Evolutionary conservation across 1,140 invertebrate genomes (phyloP).

Genomic region (Diachasmimorpha longicaudata): DNA sequence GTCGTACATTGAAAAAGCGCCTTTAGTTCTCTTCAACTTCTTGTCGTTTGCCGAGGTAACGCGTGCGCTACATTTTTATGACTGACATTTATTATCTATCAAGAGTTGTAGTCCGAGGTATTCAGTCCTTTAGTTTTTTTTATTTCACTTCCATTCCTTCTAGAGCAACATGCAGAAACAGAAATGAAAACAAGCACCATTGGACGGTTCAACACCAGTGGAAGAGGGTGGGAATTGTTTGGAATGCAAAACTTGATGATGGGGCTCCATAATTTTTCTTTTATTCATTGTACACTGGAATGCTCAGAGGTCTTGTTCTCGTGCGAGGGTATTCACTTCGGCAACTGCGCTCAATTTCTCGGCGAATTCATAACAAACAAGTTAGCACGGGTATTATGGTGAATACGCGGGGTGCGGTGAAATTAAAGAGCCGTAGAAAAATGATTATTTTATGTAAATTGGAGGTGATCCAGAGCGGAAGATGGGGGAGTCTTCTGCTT

Average conservation of each 20-base stretch:
- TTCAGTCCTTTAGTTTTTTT: background rate
- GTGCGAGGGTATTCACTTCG: background rate
- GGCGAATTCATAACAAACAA: background rate
- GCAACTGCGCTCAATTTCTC: background rate
- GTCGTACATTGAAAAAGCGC: no score
- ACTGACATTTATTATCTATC: constrained; percentile 19
- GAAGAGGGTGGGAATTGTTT: background rate
- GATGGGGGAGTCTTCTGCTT: background rate
- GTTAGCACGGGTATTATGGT: background rate
- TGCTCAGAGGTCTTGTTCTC: background rate
- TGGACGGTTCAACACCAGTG: no score
- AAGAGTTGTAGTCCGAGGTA: constrained; percentile 23
- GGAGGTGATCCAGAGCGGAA: background rate
- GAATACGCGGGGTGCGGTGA: background rate
- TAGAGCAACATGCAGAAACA: no score
- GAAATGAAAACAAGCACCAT: no score
- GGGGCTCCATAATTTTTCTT: background rate
- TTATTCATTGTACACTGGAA: background rate
- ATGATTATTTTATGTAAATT: background rate
- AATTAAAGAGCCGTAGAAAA: background rate
- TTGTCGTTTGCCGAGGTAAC: background rate
- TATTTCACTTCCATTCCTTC: no score
- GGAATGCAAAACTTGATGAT: background rate
- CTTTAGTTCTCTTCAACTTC: background rate
- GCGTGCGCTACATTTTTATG: background rate